A percentile compares a stretch with the other conserved stretches of the same genome.
These are phyloP conservation scores for Ceratina calcarata DNA, from an alignment of 1,140 invertebrate genomes.

Conservation along the genomic window DNA sequence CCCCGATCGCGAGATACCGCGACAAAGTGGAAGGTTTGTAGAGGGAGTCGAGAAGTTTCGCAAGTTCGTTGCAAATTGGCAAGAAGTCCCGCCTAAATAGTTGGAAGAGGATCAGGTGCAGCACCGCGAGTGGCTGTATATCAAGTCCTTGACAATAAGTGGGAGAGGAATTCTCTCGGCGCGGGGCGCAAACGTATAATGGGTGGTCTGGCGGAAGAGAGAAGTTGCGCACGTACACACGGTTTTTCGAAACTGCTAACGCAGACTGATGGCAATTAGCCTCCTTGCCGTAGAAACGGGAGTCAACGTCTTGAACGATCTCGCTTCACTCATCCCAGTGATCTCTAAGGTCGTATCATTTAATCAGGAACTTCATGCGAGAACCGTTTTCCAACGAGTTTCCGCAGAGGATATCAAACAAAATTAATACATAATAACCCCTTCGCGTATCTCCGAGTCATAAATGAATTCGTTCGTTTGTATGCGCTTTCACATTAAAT, in stretches of 20 bases:
- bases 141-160: conserved; percentile 34
- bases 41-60: not conserved
- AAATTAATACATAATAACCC: no score
- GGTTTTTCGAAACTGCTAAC: not conserved
- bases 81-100: conserved; percentile 4
- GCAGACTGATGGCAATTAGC: not conserved
- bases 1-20: no score
- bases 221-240: conserved; percentile 1
- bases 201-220: not conserved
- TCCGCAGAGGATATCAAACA: no score
- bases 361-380: no score
- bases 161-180: not conserved
- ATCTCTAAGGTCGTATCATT: not conserved
- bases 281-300: not conserved
- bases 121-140: not conserved
- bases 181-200: not conserved
- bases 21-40: not conserved
- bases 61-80: not conserved
- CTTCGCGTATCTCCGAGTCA: no score
- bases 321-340: not conserved
- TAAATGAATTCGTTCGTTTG: no score
- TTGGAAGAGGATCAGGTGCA: conserved; percentile 10
- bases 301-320: not conserved
- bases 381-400: no score
- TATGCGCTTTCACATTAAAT: no score